Conservation (phyloP, 1,140 invertebrate genomes). For the Drosophila burlai region DNA sequence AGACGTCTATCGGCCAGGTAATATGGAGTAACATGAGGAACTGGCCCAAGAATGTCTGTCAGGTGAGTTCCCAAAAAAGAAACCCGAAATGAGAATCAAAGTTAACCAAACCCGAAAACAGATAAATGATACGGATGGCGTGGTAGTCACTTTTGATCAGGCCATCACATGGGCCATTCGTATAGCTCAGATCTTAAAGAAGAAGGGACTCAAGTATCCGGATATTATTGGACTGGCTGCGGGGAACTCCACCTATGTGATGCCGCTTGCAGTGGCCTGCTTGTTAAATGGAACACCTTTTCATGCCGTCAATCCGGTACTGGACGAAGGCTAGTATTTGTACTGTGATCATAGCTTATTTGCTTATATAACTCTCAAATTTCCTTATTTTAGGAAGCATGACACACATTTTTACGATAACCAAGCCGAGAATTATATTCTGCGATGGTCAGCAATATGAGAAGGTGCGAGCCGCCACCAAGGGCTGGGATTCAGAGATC, state of each 20-base stretch:
- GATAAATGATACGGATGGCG: conserved; percentile 65
- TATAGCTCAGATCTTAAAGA: conserved; percentile 64
- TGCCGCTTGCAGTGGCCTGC: conserved; percentile 66
- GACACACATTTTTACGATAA: conserved; percentile 59
- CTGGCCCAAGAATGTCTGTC: conserved; percentile 68
- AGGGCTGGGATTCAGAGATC: conserved; percentile 57
- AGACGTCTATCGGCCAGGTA: conserved; percentile 51
- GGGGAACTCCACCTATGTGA: conserved; percentile 66
- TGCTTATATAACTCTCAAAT: neutral
- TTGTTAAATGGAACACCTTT: conserved; percentile 70
- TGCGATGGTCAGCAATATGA: conserved; percentile 69
- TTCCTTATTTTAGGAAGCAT: conserved; percentile 45
- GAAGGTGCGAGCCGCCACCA: conserved; percentile 55
- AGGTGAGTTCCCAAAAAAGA: conserved; percentile 29
- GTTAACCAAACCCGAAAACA: conserved; percentile 1
- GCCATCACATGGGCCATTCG: conserved; percentile 67
- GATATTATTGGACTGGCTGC: conserved; percentile 71
- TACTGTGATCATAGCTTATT: neutral
- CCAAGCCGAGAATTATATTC: conserved; percentile 69
- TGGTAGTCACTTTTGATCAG: conserved; percentile 53
- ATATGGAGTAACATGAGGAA: conserved; percentile 61
- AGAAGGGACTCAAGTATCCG: conserved; percentile 47
- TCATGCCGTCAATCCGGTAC: conserved; percentile 63
- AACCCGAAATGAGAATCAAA: neutral
- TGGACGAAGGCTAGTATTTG: conserved; percentile 56